phyloP scores from a whole-genome alignment of 2,113 vertebrate genomes.

The Chascanopsetta lugubris region DNA sequence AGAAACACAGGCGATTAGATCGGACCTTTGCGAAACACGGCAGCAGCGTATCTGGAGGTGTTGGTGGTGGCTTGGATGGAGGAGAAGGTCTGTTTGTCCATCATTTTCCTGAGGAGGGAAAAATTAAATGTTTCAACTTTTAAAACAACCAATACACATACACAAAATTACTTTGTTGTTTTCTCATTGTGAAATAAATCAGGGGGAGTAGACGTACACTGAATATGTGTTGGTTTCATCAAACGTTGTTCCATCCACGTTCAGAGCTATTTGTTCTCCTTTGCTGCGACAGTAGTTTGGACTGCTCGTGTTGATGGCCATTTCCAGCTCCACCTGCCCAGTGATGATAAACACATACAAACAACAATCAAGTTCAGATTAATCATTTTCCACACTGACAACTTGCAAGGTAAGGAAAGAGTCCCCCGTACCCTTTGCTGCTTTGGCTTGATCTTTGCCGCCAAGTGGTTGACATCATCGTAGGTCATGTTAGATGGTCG shows the following conservation, averaged over 20 bases:
- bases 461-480: conserved; percentile 88
- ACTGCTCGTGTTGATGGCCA: conserved; percentile 91
- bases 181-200: too few relatives aligned
- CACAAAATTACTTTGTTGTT: too few relatives aligned
- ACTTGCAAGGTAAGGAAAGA: neutral
- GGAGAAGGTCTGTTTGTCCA: conserved; percentile 96
- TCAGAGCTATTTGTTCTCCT: conserved; percentile 96
- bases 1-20: neutral
- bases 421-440: conserved; percentile 88
- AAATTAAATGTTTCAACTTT: too few relatives aligned
- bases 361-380: neutral
- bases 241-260: conserved; percentile 88
- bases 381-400: too few relatives aligned
- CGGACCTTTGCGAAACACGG: conserved; percentile 93
- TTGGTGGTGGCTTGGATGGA: conserved; percentile 95
- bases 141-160: too few relatives aligned
- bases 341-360: neutral
- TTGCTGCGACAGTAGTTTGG: conserved; percentile 98
- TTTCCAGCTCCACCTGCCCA: conserved; percentile 88
- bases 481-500: conserved; percentile 93
- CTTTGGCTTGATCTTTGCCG: conserved; percentile 96
- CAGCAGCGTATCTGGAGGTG: conserved; percentile 93
- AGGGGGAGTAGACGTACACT: conserved; percentile 83
- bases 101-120: conserved; percentile 87
- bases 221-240: conserved; percentile 93